A percentile compares a stretch with the other conserved stretches of the same genome.
phyloP scores from a whole-genome alignment of 1,140 invertebrate genomes.

The Sinella curviseta region DNA sequence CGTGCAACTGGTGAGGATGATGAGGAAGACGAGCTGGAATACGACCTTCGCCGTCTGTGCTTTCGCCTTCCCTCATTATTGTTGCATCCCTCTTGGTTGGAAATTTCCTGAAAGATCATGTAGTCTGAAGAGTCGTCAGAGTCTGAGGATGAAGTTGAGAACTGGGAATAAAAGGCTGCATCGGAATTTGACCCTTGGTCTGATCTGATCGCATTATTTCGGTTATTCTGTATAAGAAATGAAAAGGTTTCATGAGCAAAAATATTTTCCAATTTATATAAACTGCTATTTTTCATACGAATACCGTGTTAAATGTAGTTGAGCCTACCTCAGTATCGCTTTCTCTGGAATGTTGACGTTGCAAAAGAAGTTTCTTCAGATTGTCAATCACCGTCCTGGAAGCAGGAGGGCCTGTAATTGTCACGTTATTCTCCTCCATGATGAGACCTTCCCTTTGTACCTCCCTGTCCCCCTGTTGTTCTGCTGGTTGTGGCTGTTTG shows the following conservation, averaged over 20 bases:
- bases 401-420: constrained; percentile 40
- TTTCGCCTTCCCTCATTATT: background rate
- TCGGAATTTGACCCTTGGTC: constrained; percentile 36
- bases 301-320: no score
- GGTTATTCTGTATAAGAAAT: constrained; percentile 14
- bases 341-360: constrained; percentile 49
- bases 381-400: constrained; percentile 46
- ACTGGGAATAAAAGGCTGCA: constrained; percentile 42
- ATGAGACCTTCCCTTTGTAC: background rate
- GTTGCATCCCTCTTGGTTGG: background rate
- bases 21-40: constrained; percentile 39
- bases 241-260: background rate
- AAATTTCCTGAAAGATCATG: constrained; percentile 36
- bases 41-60: constrained; percentile 8
- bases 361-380: constrained; percentile 43
- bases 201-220: background rate
- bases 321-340: constrained; percentile 41
- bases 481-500: background rate
- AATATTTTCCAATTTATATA: background rate
- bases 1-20: constrained; percentile 39
- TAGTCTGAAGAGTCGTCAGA: constrained; percentile 37
- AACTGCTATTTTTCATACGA: background rate
- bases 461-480: background rate
- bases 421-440: constrained; percentile 29
- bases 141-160: constrained; percentile 42